Conservation (phyloP, 2,113 vertebrate species). For the Pseudopodoces humilis region DNA sequence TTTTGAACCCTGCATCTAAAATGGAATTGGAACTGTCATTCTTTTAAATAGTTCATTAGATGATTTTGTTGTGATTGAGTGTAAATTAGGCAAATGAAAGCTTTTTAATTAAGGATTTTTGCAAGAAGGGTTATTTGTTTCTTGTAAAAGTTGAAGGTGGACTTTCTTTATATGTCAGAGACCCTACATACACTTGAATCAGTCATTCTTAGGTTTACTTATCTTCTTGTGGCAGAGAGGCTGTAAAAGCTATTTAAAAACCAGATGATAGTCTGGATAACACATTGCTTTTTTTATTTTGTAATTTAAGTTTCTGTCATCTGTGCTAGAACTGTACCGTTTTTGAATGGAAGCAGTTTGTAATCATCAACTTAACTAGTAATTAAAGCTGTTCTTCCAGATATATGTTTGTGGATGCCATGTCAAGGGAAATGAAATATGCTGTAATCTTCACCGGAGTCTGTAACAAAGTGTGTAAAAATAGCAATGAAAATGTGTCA, state of each 20-base stretch:
- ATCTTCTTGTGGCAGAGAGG: background rate
- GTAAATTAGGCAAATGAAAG: background rate
- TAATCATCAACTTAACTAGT: background rate
- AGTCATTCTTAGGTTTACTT: background rate
- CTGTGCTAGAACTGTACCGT: background rate
- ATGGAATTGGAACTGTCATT: background rate
- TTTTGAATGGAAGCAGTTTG: background rate
- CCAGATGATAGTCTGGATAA: background rate
- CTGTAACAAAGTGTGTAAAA: background rate
- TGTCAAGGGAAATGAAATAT: background rate
- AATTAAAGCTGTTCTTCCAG: constrained; percentile 29
- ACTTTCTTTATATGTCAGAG: background rate
- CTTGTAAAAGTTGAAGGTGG: background rate
- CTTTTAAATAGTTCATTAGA: background rate
- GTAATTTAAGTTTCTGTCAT: background rate
- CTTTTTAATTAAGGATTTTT: background rate
- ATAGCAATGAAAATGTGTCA: background rate
- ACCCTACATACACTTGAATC: background rate
- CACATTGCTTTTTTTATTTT: background rate
- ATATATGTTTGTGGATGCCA: background rate
- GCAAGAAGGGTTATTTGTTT: background rate
- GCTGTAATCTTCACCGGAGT: background rate
- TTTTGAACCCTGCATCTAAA: background rate
- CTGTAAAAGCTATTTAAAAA: background rate
- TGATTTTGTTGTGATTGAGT: background rate